Evolutionary conservation across 2,888 invertebrate genomes (phyloP), one percentile per base, ranked within the genome.

Genomic region (Tenodera sinensis): DNA sequence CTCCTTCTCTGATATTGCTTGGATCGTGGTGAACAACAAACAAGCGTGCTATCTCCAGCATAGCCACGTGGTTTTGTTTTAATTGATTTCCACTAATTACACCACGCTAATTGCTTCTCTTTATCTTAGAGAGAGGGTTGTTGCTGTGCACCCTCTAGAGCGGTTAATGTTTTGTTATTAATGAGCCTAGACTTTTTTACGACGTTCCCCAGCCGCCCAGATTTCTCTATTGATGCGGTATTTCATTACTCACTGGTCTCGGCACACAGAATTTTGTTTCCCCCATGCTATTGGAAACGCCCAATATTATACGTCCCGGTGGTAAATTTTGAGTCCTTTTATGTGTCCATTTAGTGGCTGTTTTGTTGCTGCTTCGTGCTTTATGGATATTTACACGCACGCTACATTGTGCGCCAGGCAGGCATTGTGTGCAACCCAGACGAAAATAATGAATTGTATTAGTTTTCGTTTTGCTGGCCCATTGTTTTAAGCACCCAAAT

Each of bases 101-200:
- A 9, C 25, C 28, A 85, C 86, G 27, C 81, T 86, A 86, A 86
- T 86, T 86, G 81, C 86, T 86, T 82, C 83, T 30, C 34, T 87
- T 71, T 83, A 87, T 87, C 87, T 87, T 83, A 34, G 34, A 82
- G 87, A 83, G 34, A 15, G 28, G n/a, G 87, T 20, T 28, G n/a
- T 86, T 86, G 28, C 25, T 8, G 20, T 8, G 27, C 71, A 47
- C 82, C 20, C 20, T 83, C 30, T 34, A 71, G 54, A 28, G 30
- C 42, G 54, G 89, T 89, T 89, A 89, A 85, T 89, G 83, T 47
- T 89, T 54, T 47, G 89, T 89, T 89, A 87, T 89, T 87, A 87
- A 83, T 82, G 42, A 87, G 89, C 27, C 83, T 83, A 83, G 54
- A 71, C 30, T 47, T 83, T 83, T 71, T 34, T 84, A 85, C 84